These are phyloP conservation scores for Cryptotermes secundus DNA, from an alignment of 1,140 invertebrate genomes.

Conservation along the genomic window DNA sequence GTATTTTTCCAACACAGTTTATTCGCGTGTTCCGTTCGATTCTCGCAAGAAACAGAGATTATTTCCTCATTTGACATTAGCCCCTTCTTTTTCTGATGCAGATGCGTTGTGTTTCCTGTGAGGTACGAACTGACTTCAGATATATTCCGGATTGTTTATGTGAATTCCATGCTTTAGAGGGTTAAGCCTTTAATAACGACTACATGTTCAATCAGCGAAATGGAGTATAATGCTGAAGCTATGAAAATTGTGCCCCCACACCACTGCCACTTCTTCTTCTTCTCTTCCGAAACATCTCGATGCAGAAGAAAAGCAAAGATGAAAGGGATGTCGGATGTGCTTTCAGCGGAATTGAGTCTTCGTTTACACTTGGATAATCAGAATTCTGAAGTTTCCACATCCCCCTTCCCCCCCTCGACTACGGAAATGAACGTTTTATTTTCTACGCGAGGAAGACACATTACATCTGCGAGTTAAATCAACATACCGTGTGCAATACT, in stretches of 20 bases:
- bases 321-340: constrained; percentile 1
- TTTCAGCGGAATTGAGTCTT: constrained; percentile 9
- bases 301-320: not conserved
- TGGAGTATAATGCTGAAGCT: not conserved
- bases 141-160: too few species aligned
- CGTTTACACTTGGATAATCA: constrained; percentile 16
- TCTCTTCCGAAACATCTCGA: not conserved
- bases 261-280: not conserved
- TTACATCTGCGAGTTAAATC: not conserved
- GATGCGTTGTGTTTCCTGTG: too few species aligned
- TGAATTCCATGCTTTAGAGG: too few species aligned
- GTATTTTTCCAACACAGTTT: too few species aligned
- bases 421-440: not conserved
- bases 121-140: too few species aligned
- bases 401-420: not conserved
- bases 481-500: not conserved
- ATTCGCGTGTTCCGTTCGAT: too few species aligned
- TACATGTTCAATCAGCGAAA: not conserved
- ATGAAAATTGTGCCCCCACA: not conserved
- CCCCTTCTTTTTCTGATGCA: too few species aligned
- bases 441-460: not conserved
- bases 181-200: too few species aligned
- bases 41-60: too few species aligned
- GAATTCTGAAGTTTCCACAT: not conserved
- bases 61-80: too few species aligned